phyloP scores from a whole-genome alignment of 1,140 invertebrate genomes.

The Harpegnathos saltator region DNA sequence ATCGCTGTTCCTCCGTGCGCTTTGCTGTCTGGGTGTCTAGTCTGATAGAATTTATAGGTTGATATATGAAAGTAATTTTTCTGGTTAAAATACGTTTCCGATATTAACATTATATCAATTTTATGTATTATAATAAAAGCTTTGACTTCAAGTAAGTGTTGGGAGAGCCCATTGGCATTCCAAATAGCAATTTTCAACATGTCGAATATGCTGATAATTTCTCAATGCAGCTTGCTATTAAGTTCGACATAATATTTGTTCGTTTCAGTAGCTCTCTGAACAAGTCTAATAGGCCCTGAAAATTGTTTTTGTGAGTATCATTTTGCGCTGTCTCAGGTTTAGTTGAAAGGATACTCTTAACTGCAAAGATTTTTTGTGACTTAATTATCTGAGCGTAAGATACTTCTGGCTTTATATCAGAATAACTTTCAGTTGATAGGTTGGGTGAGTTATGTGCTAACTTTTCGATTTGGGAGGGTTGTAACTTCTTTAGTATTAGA shows the following conservation, averaged over 20 bases:
- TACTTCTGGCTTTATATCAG: too few species aligned
- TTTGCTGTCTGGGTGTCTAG: not conserved
- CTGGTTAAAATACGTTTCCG: not conserved
- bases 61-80: not conserved
- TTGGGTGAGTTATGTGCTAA: too few species aligned
- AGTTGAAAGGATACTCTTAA: too few species aligned
- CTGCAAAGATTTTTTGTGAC: too few species aligned
- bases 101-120: slow-evolving; percentile 1
- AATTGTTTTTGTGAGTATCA: too few species aligned
- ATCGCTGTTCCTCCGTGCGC: not conserved
- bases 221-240: not conserved
- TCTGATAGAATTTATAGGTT: not conserved
- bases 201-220: not conserved
- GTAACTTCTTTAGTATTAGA: too few species aligned
- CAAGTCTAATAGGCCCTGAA: too few species aligned
- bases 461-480: too few species aligned
- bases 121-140: not conserved
- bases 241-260: not conserved
- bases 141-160: not conserved
- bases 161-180: slow-evolving; percentile 1
- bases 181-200: not conserved
- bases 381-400: too few species aligned
- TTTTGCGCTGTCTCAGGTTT: too few species aligned
- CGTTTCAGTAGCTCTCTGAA: too few species aligned
- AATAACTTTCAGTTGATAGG: too few species aligned